Percentiles rank a stretch among this genome's conserved stretches.
phyloP scores from a whole-genome alignment of 1,140 invertebrate genomes.

The Gonioctena quinquepunctata region DNA sequence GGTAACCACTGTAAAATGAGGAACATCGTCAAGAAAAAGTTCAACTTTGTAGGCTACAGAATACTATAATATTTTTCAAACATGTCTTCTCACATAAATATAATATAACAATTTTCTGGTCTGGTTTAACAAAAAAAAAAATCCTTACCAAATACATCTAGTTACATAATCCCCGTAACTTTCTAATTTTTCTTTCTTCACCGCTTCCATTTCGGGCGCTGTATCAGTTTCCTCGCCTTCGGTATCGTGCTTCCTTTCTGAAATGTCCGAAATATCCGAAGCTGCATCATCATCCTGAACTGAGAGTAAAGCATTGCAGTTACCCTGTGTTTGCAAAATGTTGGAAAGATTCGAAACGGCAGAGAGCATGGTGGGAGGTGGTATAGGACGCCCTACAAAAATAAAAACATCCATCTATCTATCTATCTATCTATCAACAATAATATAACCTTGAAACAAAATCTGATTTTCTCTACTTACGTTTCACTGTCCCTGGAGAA shows the following conservation, averaged over 20 bases:
- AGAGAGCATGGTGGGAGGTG: constrained; percentile 30
- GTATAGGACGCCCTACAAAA: constrained; percentile 31
- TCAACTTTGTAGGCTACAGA: no score
- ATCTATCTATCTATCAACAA: no score
- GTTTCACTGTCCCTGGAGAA: constrained; percentile 20
- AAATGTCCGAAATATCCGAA: constrained; percentile 66
- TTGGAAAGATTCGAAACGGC: constrained; percentile 31
- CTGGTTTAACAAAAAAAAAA: neutral
- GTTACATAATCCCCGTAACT: constrained; percentile 83
- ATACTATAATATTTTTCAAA: no score
- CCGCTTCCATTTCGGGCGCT: constrained; percentile 79
- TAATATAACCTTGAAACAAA: no score
- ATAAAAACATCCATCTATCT: no score
- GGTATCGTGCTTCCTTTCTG: constrained; percentile 62
- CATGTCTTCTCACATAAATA: no score
- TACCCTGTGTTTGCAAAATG: constrained; percentile 29
- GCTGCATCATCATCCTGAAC: constrained; percentile 64
- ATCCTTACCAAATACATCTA: constrained; percentile 80
- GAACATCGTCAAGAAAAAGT: no score
- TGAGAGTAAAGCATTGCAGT: constrained; percentile 20
- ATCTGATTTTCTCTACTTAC: no score
- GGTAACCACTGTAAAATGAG: constrained; percentile 78
- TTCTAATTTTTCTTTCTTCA: constrained; percentile 50
- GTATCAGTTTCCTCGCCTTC: constrained; percentile 87
- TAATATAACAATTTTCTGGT: no score